Evolutionary conservation across 2,888 invertebrate genomes (phyloP).

Genomic region (Caenorhabditis sp.): DNA sequence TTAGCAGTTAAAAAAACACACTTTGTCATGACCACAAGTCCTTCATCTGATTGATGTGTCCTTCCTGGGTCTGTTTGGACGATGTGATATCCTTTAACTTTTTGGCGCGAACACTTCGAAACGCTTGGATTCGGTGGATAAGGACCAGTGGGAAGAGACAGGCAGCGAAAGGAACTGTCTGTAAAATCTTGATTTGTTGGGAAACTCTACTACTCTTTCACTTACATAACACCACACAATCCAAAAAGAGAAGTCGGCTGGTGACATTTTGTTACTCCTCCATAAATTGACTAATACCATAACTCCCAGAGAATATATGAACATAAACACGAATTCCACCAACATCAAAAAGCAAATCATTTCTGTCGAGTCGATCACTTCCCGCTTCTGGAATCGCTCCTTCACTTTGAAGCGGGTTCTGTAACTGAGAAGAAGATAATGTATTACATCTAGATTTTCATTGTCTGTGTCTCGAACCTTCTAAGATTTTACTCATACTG

Average conservation of each 20-base stretch:
- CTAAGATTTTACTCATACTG: no score
- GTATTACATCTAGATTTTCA: no score
- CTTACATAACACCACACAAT: conserved; percentile 47
- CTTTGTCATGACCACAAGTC: conserved; percentile 35
- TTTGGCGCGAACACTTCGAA: not conserved
- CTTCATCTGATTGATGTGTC: conserved; percentile 45
- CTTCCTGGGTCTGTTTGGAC: conserved; percentile 40
- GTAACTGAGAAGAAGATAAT: no score
- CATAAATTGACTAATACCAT: conserved; percentile 1
- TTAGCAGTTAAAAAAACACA: not conserved
- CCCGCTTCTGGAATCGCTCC: conserved; percentile 28
- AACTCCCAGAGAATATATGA: conserved; percentile 31
- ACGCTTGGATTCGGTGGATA: not conserved
- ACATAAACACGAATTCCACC: conserved; percentile 23
- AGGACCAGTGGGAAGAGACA: not conserved
- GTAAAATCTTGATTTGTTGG: not conserved
- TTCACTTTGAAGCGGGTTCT: conserved; percentile 39
- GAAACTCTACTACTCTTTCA: not conserved
- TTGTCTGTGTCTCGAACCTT: no score
- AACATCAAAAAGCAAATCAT: conserved; percentile 32
- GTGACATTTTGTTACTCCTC: not conserved
- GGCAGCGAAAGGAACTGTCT: conserved; percentile 4
- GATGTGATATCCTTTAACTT: conserved; percentile 24
- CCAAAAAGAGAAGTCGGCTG: conserved; percentile 10
- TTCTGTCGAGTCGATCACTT: conserved; percentile 36